Percentiles rank a stretch among this genome's conserved stretches.
phyloP scores from a whole-genome alignment of 2,888 invertebrate species.

The Chaetoderma sp. region DNA sequence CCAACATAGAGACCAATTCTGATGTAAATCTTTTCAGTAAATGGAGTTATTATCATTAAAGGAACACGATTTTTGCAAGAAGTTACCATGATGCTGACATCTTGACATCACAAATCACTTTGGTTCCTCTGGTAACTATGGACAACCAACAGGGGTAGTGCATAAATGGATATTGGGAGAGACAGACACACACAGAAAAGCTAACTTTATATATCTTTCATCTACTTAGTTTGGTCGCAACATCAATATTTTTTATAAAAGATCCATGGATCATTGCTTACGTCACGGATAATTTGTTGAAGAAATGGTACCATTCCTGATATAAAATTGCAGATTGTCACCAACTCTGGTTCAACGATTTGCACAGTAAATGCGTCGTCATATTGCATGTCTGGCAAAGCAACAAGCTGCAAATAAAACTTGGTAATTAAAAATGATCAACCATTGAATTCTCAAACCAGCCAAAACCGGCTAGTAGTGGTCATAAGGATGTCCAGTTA shows the following conservation, averaged over 20 bases:
- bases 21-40: no score
- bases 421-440: neutral
- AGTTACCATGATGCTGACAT: no score
- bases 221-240: neutral
- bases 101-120: no score
- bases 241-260: neutral
- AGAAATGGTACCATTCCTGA: slow-evolving; percentile 68
- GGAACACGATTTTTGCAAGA: no score
- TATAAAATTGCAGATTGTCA: slow-evolving; percentile 63
- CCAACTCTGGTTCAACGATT: slow-evolving; percentile 50
- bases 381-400: slow-evolving; percentile 65
- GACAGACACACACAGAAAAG: neutral
- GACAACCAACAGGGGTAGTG: no score
- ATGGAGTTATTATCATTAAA: no score
- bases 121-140: no score
- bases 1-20: no score
- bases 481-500: no score
- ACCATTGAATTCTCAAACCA: neutral
- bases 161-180: neutral
- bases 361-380: slow-evolving; percentile 69
- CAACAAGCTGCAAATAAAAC: slow-evolving; percentile 48
- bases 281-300: slow-evolving; percentile 64
- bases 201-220: slow-evolving; percentile 3
- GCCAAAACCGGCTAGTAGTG: neutral
- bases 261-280: slow-evolving; percentile 26